phyloP scores from a whole-genome alignment of 1,140 invertebrate species.

The Zelostemma sp. region DNA sequence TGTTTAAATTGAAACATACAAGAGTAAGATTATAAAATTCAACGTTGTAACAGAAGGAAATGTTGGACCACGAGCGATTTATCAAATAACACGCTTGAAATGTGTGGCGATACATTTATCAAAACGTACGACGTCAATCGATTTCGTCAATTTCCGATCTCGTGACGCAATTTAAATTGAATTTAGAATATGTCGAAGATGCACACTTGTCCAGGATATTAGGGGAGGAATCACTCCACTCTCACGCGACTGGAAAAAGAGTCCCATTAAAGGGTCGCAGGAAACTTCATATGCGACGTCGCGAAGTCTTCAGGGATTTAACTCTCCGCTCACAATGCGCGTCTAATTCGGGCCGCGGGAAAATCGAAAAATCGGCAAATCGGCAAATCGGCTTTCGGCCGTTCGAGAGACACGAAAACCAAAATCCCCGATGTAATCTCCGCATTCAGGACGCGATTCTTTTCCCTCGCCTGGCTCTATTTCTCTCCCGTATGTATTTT shows the following conservation, averaged over 20 bases:
- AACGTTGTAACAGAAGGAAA: neutral
- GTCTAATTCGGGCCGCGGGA: constrained; percentile 59
- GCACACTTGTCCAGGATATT: constrained; percentile 49
- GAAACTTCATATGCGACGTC: constrained; percentile 67
- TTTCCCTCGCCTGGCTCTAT: constrained; percentile 28
- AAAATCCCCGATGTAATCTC: constrained; percentile 71
- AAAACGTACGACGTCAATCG: constrained; percentile 20
- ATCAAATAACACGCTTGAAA: neutral
- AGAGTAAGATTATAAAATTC: too few relatives aligned
- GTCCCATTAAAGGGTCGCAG: constrained; percentile 59
- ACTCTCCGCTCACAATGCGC: constrained; percentile 58
- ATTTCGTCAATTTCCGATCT: constrained; percentile 22
- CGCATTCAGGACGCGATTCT: constrained; percentile 59
- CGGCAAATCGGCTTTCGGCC: constrained; percentile 69
- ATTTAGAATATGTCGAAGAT: constrained; percentile 44
- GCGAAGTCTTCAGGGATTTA: constrained; percentile 52
- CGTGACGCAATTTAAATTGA: constrained; percentile 43
- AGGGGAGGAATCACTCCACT: constrained; percentile 30
- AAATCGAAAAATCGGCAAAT: constrained; percentile 62
- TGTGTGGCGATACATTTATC: neutral
- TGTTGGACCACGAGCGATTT: neutral
- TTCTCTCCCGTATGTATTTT: constrained; percentile 26
- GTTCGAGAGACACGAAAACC: constrained; percentile 67
- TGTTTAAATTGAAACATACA: too few relatives aligned
- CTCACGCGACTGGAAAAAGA: constrained; percentile 35